Conservation (phyloP, 1,140 invertebrate species). For the Drosophila tristis region DNA sequence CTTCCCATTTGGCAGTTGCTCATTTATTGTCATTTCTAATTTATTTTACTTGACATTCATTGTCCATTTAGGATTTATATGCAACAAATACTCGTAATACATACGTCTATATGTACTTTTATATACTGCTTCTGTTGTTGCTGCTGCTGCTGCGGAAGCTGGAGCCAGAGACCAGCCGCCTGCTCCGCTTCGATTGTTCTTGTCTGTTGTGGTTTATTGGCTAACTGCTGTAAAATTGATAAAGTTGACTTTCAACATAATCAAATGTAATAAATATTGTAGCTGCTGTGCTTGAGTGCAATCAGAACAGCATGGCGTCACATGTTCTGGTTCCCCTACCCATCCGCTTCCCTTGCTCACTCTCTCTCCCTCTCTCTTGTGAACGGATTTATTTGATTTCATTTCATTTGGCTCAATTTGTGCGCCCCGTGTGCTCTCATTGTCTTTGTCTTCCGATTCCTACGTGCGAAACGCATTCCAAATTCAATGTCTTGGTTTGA, state of each 20-base stretch:
- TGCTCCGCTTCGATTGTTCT: constrained; percentile 15
- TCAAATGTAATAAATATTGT: constrained; percentile 83
- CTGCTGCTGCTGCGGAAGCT: too few species aligned
- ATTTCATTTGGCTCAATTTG: constrained; percentile 70
- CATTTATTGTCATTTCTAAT: constrained; percentile 82
- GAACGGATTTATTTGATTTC: constrained; percentile 69
- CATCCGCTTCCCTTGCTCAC: neutral
- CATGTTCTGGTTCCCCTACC: constrained; percentile 33
- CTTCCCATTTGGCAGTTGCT: constrained; percentile 62
- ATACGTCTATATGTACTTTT: constrained; percentile 3
- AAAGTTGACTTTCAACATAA: constrained; percentile 82
- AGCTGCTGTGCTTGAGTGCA: constrained; percentile 79
- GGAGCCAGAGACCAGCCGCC: neutral
- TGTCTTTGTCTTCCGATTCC: constrained; percentile 38
- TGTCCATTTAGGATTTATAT: constrained; percentile 82
- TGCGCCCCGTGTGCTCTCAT: constrained; percentile 16
- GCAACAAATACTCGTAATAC: constrained; percentile 46
- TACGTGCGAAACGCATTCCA: constrained; percentile 60
- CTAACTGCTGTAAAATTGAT: constrained; percentile 82
- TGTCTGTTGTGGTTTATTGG: constrained; percentile 78
- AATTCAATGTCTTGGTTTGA: constrained; percentile 49
- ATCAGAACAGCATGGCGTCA: constrained; percentile 69
- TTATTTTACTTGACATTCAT: constrained; percentile 80
- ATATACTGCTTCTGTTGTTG: constrained; percentile 4
- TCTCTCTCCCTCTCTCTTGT: neutral